These are phyloP conservation scores for Brotula barbata DNA, from an alignment of 2,797 vertebrate species.

Conservation along the genomic window DNA sequence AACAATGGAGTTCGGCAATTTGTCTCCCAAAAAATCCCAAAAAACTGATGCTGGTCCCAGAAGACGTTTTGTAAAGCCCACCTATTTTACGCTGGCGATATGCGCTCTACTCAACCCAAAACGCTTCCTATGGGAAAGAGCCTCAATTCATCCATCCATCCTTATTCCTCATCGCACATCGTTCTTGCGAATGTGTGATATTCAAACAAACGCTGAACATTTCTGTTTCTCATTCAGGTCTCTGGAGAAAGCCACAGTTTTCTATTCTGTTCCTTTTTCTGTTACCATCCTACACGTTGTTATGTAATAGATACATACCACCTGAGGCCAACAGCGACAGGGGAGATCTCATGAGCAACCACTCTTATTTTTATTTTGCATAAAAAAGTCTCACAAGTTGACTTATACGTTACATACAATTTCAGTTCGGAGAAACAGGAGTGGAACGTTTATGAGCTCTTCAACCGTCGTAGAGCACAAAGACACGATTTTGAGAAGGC, in stretches of 20 bases:
- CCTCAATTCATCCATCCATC: too few species aligned
- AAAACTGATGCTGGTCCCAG: too few species aligned
- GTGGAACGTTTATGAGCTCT: constrained; percentile 23
- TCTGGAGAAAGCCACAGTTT: constrained; percentile 50
- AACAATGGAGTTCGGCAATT: too few species aligned
- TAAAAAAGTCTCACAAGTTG: constrained; percentile 29
- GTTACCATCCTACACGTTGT: constrained; percentile 63
- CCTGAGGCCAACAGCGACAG: constrained; percentile 61
- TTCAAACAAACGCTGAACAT: constrained; percentile 30
- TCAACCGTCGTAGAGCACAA: constrained; percentile 38
- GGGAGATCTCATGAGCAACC: constrained; percentile 61
- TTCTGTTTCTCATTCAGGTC: constrained; percentile 43
- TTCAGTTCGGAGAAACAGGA: constrained; percentile 33
- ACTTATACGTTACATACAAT: constrained; percentile 39
- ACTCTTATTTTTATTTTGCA: constrained; percentile 52
- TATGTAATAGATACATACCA: constrained; percentile 57
- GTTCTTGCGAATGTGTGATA: constrained; percentile 44
- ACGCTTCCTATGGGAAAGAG: too few species aligned
- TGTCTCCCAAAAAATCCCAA: too few species aligned
- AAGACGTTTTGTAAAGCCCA: too few species aligned
- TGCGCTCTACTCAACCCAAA: too few species aligned
- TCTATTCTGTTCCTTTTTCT: constrained; percentile 51
- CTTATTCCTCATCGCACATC: constrained; percentile 13
- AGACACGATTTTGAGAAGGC: too few species aligned
- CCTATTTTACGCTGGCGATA: too few species aligned